phyloP scores from a whole-genome alignment of 1,140 invertebrate species.

The Brachionus koreanus region DNA sequence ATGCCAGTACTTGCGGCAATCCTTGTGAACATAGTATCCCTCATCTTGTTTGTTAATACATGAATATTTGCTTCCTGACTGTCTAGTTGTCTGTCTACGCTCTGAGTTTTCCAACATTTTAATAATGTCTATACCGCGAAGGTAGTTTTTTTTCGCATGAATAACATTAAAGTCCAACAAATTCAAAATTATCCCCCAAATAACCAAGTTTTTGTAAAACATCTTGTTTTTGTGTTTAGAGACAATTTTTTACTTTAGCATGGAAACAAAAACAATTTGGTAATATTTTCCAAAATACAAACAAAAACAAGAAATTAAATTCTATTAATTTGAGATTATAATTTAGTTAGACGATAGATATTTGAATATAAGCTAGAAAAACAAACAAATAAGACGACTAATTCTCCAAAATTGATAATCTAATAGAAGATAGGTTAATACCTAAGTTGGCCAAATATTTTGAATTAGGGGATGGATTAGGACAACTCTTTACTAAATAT shows the following conservation, averaged over 20 bases:
- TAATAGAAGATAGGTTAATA: background rate
- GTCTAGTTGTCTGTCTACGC: background rate
- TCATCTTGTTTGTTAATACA: slow-evolving; percentile 22
- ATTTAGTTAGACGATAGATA: slow-evolving; percentile 3
- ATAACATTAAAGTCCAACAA: background rate
- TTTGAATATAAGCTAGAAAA: background rate
- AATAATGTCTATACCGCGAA: background rate
- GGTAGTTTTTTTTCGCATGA: background rate
- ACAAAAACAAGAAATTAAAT: slow-evolving; percentile 4
- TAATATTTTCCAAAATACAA: slow-evolving; percentile 5
- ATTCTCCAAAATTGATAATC: background rate
- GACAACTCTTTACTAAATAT: background rate
- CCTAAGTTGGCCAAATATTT: background rate
- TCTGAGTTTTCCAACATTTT: background rate
- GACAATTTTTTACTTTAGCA: background rate
- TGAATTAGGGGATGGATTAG: background rate
- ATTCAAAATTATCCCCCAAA: background rate
- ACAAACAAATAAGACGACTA: background rate
- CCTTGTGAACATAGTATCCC: background rate
- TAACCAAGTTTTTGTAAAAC: background rate
- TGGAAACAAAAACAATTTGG: background rate
- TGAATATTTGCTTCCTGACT: background rate
- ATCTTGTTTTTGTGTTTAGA: background rate
- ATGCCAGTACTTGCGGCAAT: slow-evolving; percentile 44
- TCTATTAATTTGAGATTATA: background rate